These are phyloP conservation scores for Microplitis deprimator DNA, from an alignment of 2,888 invertebrate genomes.

Conservation along the genomic window DNA sequence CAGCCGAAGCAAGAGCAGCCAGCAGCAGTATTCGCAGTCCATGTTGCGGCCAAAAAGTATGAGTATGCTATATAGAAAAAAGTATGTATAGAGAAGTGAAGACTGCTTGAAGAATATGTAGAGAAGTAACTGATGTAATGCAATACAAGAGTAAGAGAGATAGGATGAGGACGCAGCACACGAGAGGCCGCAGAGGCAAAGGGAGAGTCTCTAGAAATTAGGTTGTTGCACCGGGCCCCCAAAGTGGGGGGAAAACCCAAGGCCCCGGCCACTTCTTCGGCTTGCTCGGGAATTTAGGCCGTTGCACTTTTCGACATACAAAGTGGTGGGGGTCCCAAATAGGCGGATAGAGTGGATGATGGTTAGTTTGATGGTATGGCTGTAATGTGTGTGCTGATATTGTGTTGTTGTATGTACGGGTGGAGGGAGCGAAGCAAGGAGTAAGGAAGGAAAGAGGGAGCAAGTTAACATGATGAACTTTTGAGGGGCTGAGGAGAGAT, in stretches of 20 bases:
- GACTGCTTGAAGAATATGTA: constrained; percentile 3
- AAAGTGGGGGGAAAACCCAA: constrained; percentile 64
- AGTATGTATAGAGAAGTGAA: constrained; percentile 34
- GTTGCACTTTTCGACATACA: constrained; percentile 70
- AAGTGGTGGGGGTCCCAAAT: constrained; percentile 68
- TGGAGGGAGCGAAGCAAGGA: constrained; percentile 56
- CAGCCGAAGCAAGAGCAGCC: constrained; percentile 48
- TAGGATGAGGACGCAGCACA: constrained; percentile 32
- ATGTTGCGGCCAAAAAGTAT: background rate
- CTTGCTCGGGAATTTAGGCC: constrained; percentile 68
- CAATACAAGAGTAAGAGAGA: constrained; percentile 12
- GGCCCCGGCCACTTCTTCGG: constrained; percentile 68
- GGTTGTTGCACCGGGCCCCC: constrained; percentile 69
- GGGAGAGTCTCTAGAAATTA: constrained; percentile 70
- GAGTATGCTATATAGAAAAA: background rate
- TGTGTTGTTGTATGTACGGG: constrained; percentile 52
- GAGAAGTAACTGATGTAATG: constrained; percentile 22
- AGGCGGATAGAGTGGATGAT: constrained; percentile 59
- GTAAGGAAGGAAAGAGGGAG: constrained; percentile 49
- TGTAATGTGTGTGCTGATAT: constrained; percentile 44
- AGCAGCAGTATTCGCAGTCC: constrained; percentile 41
- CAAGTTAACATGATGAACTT: background rate
- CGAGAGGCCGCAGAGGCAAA: constrained; percentile 51
- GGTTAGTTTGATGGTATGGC: constrained; percentile 21
- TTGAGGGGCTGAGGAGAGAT: constrained; percentile 59